Percentiles rank a stretch among this genome's conserved stretches.
Conservation (phyloP, 2,113 vertebrate genomes). For the Pithys albifrons region DNA sequence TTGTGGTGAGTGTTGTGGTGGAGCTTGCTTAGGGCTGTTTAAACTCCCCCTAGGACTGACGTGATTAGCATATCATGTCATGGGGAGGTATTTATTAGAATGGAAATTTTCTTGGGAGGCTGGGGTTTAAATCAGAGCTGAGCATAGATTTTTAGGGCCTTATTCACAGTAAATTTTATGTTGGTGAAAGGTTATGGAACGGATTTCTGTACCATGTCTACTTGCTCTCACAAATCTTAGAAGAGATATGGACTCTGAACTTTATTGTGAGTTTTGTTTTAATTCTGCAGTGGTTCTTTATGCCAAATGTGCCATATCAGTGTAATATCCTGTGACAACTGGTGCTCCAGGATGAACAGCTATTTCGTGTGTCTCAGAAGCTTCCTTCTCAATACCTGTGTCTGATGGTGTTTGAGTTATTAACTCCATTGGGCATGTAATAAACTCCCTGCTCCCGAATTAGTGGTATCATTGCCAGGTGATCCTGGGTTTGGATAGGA, state of each 20-base stretch:
- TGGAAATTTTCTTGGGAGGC: slow-evolving; percentile 48
- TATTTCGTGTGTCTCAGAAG: not conserved
- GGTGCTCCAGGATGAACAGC: not conserved
- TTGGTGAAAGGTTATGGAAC: slow-evolving; percentile 65
- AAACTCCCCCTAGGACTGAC: not conserved
- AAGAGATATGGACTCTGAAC: not conserved
- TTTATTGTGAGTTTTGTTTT: not conserved
- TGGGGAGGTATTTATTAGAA: slow-evolving; percentile 61
- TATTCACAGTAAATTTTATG: slow-evolving; percentile 67
- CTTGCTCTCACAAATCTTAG: slow-evolving; percentile 42
- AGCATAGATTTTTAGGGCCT: slow-evolving; percentile 32
- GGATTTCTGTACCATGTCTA: slow-evolving; percentile 20
- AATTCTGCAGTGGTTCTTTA: not conserved
- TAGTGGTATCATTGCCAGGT: not conserved
- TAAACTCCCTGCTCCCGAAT: not conserved
- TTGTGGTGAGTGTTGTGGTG: not conserved
- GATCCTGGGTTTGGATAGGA: not conserved
- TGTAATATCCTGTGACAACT: not conserved
- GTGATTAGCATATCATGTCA: slow-evolving; percentile 50
- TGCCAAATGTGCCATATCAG: rapidly evolving
- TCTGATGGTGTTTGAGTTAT: not conserved
- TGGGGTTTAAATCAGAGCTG: slow-evolving; percentile 64
- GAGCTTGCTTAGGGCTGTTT: not conserved
- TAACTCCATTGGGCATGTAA: not conserved
- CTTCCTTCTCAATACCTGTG: not conserved